Conservation (phyloP, 1,140 invertebrate genomes). For the Telenomus remus region DNA sequence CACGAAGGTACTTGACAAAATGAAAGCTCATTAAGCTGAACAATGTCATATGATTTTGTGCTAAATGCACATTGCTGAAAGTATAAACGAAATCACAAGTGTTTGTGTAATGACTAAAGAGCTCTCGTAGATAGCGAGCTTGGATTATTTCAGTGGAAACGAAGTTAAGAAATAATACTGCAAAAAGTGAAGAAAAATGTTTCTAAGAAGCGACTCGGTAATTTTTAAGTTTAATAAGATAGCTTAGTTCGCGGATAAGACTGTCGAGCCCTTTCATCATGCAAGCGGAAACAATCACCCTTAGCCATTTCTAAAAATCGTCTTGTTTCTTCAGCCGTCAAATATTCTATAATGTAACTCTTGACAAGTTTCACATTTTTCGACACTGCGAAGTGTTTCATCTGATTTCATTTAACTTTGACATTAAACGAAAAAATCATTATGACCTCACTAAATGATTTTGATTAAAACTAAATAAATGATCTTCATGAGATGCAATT, state of each 20-base stretch:
- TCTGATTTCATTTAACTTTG: too few species aligned
- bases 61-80: too few species aligned
- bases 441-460: too few species aligned
- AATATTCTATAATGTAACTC: neutral
- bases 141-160: slow-evolving; percentile 31
- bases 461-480: too few species aligned
- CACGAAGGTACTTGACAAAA: too few species aligned
- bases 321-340: slow-evolving; percentile 19
- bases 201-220: slow-evolving; percentile 15
- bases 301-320: slow-evolving; percentile 28
- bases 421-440: too few species aligned
- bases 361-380: too few species aligned
- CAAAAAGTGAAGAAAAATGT: slow-evolving; percentile 28
- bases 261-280: slow-evolving; percentile 29
- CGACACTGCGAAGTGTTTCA: too few species aligned
- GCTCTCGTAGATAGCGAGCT: slow-evolving; percentile 24
- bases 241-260: slow-evolving; percentile 22
- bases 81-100: slow-evolving; percentile 41
- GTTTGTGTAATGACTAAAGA: slow-evolving; percentile 26
- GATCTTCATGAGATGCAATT: too few species aligned
- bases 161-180: slow-evolving; percentile 35
- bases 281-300: slow-evolving; percentile 32
- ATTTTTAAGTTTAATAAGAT: slow-evolving; percentile 38
- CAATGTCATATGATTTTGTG: too few species aligned
- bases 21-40: too few species aligned